phyloP scores from a whole-genome alignment of 2,113 vertebrate species.

The Oceanites oceanicus region DNA sequence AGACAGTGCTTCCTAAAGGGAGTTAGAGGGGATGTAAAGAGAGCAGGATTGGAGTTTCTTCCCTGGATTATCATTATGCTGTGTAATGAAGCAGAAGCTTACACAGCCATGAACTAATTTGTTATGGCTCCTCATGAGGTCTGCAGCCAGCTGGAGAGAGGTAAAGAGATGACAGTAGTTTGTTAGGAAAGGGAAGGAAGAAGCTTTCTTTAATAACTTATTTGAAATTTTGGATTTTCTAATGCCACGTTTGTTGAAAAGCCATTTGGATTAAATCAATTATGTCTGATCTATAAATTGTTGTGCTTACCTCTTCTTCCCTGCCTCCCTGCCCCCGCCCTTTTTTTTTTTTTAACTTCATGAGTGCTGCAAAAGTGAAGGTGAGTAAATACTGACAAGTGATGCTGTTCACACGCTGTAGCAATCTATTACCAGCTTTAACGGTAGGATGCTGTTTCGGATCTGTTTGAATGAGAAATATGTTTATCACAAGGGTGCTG shows the following conservation, averaged over 20 bases:
- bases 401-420: constrained; percentile 8
- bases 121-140: constrained; percentile 58
- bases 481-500: constrained; percentile 49
- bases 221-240: constrained; percentile 20
- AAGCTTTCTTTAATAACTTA: neutral
- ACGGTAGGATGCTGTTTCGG: neutral
- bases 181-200: neutral
- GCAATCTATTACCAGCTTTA: constrained; percentile 8
- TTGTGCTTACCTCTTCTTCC: neutral
- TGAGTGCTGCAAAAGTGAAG: neutral
- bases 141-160: constrained; percentile 42
- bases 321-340: too few species aligned
- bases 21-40: neutral
- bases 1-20: constrained; percentile 17
- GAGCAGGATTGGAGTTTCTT: constrained; percentile 1
- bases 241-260: constrained; percentile 3
- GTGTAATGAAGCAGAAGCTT: constrained; percentile 71
- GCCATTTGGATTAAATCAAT: neutral
- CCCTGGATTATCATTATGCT: constrained; percentile 44
- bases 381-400: neutral
- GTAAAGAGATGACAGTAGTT: constrained; percentile 15
- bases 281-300: neutral
- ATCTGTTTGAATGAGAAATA: constrained; percentile 49
- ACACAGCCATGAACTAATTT: constrained; percentile 65
- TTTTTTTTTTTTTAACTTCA: neutral